Conservation (phyloP, 2,113 vertebrate species). For the Urocolius indicus region DNA sequence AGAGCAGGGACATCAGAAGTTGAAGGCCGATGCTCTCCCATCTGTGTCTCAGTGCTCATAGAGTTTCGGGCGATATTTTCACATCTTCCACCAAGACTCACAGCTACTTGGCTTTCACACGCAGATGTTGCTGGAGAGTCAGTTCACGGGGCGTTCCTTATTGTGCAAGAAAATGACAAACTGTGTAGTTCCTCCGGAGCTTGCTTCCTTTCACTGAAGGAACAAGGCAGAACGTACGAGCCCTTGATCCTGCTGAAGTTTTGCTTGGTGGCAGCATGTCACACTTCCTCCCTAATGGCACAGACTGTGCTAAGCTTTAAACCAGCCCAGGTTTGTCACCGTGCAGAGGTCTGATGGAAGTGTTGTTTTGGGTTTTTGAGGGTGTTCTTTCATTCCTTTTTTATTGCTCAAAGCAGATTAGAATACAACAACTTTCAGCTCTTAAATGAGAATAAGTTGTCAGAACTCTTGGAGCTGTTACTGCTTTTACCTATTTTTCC, state of each 20-base stretch:
- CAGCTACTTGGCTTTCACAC: background rate
- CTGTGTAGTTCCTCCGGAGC: background rate
- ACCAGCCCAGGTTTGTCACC: background rate
- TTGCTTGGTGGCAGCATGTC: background rate
- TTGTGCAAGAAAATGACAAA: background rate
- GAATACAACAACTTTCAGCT: background rate
- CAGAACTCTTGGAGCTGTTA: background rate
- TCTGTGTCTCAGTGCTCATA: accelerated
- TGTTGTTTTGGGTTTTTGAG: background rate
- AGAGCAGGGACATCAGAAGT: background rate
- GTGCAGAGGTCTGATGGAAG: background rate
- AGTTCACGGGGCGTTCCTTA: background rate
- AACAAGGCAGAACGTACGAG: accelerated
- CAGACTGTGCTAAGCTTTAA: background rate
- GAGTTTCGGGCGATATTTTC: slow-evolving; percentile 11
- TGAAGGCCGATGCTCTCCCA: background rate
- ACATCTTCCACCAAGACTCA: background rate
- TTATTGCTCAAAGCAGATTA: background rate
- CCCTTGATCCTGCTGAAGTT: background rate
- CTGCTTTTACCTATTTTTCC: background rate
- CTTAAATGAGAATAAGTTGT: background rate
- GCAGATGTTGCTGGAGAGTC: background rate
- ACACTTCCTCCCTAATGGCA: background rate
- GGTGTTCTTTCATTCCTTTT: background rate
- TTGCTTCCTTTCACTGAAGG: background rate